Percentiles rank a stretch among this genome's conserved stretches.
These are phyloP conservation scores for Trididemnum clinides DNA, from an alignment of 23 tunicate species.

Conservation along the genomic window DNA sequence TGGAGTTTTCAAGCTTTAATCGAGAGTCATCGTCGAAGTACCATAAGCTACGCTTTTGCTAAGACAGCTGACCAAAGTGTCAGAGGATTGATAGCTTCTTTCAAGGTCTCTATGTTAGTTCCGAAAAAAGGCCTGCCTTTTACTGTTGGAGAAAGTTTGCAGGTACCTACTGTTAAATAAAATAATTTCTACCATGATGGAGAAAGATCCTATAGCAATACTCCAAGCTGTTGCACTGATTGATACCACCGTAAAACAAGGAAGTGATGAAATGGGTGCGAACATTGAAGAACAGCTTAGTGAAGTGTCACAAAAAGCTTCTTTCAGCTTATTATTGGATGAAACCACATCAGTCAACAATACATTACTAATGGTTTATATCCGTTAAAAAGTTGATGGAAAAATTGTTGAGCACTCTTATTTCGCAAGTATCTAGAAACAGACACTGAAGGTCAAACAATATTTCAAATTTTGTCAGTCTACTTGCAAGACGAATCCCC, in stretches of 20 bases:
- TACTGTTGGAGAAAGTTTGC: constrained; percentile 36
- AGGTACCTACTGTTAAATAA: constrained; percentile 25
- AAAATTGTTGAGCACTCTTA: constrained; percentile 42
- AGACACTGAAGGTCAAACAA: too few species aligned
- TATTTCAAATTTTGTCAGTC: too few species aligned
- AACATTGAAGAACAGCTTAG: constrained; percentile 32
- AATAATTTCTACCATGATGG: constrained; percentile 24
- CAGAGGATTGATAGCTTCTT: constrained; percentile 16
- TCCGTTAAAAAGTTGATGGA: constrained; percentile 6
- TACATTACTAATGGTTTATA: constrained; percentile 23
- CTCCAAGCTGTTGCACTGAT: constrained; percentile 31
- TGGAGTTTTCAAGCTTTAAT: constrained; percentile 6
- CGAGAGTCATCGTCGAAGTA: constrained; percentile 17
- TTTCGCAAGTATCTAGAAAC: too few species aligned
- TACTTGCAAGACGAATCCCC: constrained; percentile 29
- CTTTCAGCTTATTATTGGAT: constrained; percentile 41
- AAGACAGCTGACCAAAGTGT: constrained; percentile 15
- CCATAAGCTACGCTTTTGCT: not conserved
- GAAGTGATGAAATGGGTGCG: constrained; percentile 29
- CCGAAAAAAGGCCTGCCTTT: constrained; percentile 25
- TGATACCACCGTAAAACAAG: constrained; percentile 26
- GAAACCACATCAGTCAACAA: constrained; percentile 37
- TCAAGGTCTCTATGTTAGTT: constrained; percentile 11
- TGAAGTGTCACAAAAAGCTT: constrained; percentile 20
- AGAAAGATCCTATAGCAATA: constrained; percentile 23